Evolutionary conservation across 2,797 vertebrate genomes (phyloP), one percentile per base, ranked within the genome.

Genomic region (Margarornis squamiger): DNA sequence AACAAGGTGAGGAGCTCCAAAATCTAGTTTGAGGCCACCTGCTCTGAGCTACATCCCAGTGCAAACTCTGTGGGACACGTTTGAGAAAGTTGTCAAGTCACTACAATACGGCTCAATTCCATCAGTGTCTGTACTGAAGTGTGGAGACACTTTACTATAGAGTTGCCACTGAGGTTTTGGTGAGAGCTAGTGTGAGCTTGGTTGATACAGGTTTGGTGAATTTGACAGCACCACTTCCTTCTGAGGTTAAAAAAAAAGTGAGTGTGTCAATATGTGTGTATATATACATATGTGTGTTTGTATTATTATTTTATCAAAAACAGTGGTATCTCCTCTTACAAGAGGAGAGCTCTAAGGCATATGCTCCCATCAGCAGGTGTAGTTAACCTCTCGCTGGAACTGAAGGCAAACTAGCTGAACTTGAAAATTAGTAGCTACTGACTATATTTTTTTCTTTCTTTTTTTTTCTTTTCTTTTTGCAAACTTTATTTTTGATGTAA

Each of bases 1-100:
- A 99, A 99, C 96, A 99, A 99, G 99, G 99, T 99, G 98, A 98
- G 97, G 27, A 46, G 18, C 32, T 79, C 51, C 61, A 43, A 77
- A 81, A 34, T 70, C 19, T 20, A 7, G 24, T 24, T 77, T 49
- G 70, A 70, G 43, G 23, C 10, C 9, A 1, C 29, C 30, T 88
- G 10, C 23, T 36, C 48, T 66, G 45, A 87, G 54, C 48, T 73
- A 61, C 49, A 30, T 52, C 48, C 20, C 20, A 27, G 8, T 77
- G 30, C 73, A 76, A 46, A 65, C 34, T n/a, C 66, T 49, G 39
- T 1, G 0, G 10, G 36, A 51, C 57, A 46, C 55, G 18, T 17
- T 38, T 70, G 63, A 59, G 48, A 38, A 84, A 65, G 32, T 26
- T 63, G 12, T 5, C 26, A 14, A 20, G 12, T 86, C 46, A 2